phyloP scores from a whole-genome alignment of 2,113 vertebrate genomes.

The Oostethus manadensis region DNA sequence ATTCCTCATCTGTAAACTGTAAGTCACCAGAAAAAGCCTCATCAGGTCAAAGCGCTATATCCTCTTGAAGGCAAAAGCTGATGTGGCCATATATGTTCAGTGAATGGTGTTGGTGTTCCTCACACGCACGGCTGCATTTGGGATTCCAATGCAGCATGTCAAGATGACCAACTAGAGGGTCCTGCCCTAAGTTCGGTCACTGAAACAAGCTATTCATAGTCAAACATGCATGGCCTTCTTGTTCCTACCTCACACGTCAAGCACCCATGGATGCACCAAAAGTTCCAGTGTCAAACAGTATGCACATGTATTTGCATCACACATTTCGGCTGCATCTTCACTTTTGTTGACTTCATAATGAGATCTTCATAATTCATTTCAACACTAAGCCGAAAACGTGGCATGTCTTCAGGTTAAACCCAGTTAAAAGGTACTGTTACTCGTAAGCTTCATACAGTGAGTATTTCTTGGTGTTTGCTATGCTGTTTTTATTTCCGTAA shows the following conservation, averaged over 20 bases:
- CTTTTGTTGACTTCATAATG: too few relatives aligned
- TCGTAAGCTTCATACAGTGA: background rate
- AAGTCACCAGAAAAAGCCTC: background rate
- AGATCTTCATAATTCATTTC: too few relatives aligned
- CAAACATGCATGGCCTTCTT: slow-evolving; percentile 26
- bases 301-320: background rate
- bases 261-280: background rate
- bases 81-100: slow-evolving; percentile 15
- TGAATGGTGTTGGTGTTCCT: slow-evolving; percentile 15
- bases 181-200: slow-evolving; percentile 66
- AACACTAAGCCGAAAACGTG: too few relatives aligned
- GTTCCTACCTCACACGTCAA: background rate
- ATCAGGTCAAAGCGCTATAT: slow-evolving; percentile 5
- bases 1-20: slow-evolving; percentile 6
- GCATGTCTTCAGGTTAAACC: too few relatives aligned
- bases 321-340: too few relatives aligned
- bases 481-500: slow-evolving; percentile 41
- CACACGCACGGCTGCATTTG: slow-evolving; percentile 26
- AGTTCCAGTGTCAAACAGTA: background rate
- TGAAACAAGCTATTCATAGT: slow-evolving; percentile 79
- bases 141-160: slow-evolving; percentile 15
- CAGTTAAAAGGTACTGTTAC: too few relatives aligned
- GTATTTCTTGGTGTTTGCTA: slow-evolving; percentile 4
- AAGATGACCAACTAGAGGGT: slow-evolving; percentile 45
- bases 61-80: slow-evolving; percentile 18